Evolutionary conservation across 2,797 vertebrate genomes (phyloP).

Genomic region (Rhynchonycteris naso): DNA sequence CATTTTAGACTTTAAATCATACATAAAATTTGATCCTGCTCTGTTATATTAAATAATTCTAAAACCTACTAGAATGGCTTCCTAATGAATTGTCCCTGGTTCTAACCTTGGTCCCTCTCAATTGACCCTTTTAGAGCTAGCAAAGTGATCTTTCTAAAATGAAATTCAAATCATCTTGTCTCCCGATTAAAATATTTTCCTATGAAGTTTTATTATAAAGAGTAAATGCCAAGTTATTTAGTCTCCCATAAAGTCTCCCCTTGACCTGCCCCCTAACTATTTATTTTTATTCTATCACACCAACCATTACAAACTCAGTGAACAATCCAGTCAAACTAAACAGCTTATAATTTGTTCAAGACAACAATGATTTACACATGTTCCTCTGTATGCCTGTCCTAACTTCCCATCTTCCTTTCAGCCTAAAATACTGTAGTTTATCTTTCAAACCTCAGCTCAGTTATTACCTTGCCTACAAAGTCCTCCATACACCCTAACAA

Average conservation of each 20-base stretch:
- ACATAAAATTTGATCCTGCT: not conserved
- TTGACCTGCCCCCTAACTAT: constrained; percentile 49
- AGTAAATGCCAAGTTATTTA: constrained; percentile 72
- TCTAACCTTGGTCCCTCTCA: constrained; percentile 51
- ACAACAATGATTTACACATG: not conserved
- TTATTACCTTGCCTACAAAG: not conserved
- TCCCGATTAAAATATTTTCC: constrained; percentile 60
- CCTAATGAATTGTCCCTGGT: not conserved
- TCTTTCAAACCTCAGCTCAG: not conserved
- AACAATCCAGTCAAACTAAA: not conserved
- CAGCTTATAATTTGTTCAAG: not conserved
- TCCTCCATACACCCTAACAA: not conserved
- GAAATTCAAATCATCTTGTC: constrained; percentile 49
- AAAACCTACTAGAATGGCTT: constrained; percentile 22
- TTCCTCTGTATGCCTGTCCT: not conserved
- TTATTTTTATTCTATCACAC: constrained; percentile 12
- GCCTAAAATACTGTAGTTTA: not conserved
- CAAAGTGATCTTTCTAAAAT: constrained; percentile 56
- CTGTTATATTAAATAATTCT: constrained; percentile 16
- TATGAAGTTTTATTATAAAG: constrained; percentile 59
- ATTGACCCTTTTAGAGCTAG: constrained; percentile 46
- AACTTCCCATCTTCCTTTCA: not conserved
- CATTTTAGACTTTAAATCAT: constrained; percentile 34
- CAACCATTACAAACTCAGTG: not conserved
- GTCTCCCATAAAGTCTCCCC: constrained; percentile 45